Evolutionary conservation across 2,113 vertebrate species (phyloP).

Genomic region (Lophotis ruficrista): DNA sequence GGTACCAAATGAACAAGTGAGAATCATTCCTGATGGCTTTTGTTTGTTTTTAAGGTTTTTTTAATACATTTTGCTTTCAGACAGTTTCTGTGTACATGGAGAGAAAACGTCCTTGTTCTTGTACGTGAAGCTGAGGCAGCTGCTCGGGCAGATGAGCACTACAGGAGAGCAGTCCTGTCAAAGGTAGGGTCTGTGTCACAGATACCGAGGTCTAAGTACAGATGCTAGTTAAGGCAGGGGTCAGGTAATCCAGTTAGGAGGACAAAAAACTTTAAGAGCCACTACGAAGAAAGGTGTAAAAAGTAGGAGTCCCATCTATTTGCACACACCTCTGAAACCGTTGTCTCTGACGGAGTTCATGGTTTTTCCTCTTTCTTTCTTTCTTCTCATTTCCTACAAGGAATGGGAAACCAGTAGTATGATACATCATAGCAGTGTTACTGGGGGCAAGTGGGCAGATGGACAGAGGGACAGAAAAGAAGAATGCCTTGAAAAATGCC

Average conservation of each 20-base stretch:
- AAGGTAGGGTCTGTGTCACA: slow-evolving; percentile 75
- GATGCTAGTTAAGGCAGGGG: not conserved
- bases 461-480: not conserved
- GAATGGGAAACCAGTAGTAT: not conserved
- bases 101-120: slow-evolving; percentile 62
- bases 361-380: not conserved
- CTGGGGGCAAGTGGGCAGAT: fast-evolving
- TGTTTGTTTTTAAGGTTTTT: not conserved
- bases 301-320: not conserved
- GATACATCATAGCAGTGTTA: not conserved
- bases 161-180: slow-evolving; percentile 60
- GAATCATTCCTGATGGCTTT: not conserved
- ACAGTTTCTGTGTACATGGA: slow-evolving; percentile 74
- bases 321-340: not conserved
- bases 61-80: slow-evolving; percentile 50
- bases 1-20: not conserved
- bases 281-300: not conserved
- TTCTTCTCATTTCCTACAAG: not conserved
- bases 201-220: not conserved
- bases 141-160: slow-evolving; percentile 71
- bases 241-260: not conserved
- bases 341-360: not conserved
- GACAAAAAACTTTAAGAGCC: not conserved
- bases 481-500: not conserved
- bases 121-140: slow-evolving; percentile 41